phyloP scores from a whole-genome alignment of 2,797 vertebrate genomes.

The Kryptolebias ocellatus region DNA sequence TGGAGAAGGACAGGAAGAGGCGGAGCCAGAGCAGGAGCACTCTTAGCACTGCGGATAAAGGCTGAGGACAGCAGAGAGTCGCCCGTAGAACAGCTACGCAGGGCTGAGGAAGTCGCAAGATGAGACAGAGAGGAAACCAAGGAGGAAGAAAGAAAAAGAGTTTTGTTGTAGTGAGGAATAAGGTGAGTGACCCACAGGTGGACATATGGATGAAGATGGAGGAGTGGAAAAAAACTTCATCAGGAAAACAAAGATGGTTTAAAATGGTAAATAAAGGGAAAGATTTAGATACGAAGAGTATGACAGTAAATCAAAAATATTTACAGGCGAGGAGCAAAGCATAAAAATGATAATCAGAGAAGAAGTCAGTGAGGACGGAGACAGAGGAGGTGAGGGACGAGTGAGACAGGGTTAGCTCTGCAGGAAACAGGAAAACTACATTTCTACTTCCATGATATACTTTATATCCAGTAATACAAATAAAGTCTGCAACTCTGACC shows the following conservation, averaged over 20 bases:
- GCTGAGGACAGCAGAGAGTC: constrained; percentile 99
- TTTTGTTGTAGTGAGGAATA: constrained; percentile 11
- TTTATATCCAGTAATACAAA: background rate
- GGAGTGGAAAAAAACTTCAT: background rate
- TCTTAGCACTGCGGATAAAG: constrained; percentile 99
- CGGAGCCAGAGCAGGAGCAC: constrained; percentile 99
- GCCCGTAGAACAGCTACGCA: constrained; percentile 99
- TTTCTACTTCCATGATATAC: background rate
- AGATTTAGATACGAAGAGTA: background rate
- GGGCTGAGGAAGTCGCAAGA: constrained; percentile 88
- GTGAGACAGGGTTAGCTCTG: constrained; percentile 43
- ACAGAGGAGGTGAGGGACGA: constrained; percentile 24
- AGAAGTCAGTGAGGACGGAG: constrained; percentile 11
- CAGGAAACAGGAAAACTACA: constrained; percentile 33
- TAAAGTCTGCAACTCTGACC: background rate
- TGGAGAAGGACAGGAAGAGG: constrained; percentile 86
- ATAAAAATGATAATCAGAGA: background rate
- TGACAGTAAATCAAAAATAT: background rate
- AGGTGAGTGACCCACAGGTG: background rate
- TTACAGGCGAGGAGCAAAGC: background rate
- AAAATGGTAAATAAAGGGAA: background rate
- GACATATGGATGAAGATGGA: background rate
- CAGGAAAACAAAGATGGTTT: background rate
- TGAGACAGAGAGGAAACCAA: constrained; percentile 32
- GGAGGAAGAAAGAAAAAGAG: constrained; percentile 28